Conservation (phyloP, 2,888 invertebrate genomes). For the Erynnis tages region DNA sequence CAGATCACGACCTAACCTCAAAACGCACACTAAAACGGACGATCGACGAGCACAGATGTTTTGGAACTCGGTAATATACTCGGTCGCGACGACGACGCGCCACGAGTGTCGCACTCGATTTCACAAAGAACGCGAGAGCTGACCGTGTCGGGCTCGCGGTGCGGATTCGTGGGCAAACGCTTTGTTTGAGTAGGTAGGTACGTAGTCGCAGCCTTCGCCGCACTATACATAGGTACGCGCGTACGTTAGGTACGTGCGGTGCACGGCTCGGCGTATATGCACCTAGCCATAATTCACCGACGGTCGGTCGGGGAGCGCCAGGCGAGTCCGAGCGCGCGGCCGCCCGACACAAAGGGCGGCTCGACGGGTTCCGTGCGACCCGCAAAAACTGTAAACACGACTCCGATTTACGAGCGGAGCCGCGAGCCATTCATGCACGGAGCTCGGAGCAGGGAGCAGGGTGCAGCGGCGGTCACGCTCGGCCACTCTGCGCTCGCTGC, state of each 20-base stretch:
- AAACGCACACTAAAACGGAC: constrained; percentile 62
- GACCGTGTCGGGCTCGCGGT: constrained; percentile 54
- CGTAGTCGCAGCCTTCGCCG: constrained; percentile 74
- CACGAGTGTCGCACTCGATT: constrained; percentile 51
- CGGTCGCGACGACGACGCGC: constrained; percentile 56
- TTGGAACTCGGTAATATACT: constrained; percentile 52
- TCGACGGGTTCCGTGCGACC: constrained; percentile 62
- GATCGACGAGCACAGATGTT: constrained; percentile 71
- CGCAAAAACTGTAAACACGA: constrained; percentile 77
- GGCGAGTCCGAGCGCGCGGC: constrained; percentile 36
- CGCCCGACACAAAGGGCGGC: constrained; percentile 64
- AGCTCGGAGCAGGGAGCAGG: constrained; percentile 44
- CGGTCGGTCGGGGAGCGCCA: constrained; percentile 46
- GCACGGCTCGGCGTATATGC: constrained; percentile 62
- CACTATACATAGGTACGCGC: constrained; percentile 65
- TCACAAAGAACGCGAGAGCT: constrained; percentile 61
- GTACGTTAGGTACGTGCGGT: constrained; percentile 59
- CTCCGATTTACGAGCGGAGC: constrained; percentile 64
- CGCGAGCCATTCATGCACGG: constrained; percentile 54
- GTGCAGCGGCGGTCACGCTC: constrained; percentile 66
- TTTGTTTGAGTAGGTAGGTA: constrained; percentile 77
- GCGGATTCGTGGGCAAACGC: constrained; percentile 73
- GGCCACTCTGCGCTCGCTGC: constrained; percentile 61
- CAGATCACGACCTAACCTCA: constrained; percentile 74
- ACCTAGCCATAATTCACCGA: constrained; percentile 69